Conservation (phyloP, 2,113 vertebrate genomes). For the Nothoprocta pentlandii region DNA sequence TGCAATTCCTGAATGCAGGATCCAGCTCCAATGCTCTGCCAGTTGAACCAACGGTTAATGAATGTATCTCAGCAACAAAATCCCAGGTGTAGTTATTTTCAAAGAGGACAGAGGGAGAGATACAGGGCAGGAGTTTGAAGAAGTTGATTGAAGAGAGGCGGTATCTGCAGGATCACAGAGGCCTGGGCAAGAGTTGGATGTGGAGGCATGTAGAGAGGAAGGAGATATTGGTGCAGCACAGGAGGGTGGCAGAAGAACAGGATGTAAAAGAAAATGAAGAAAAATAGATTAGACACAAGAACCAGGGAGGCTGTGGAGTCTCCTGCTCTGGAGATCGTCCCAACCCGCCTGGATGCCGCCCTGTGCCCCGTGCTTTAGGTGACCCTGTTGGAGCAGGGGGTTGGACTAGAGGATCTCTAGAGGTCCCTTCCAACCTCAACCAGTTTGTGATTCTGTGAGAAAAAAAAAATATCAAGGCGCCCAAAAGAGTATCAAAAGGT, state of each 20-base stretch:
- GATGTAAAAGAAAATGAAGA: background rate
- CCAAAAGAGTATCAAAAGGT: background rate
- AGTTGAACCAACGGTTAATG: background rate
- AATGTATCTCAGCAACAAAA: background rate
- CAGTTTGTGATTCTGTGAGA: no score
- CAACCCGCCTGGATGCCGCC: no score
- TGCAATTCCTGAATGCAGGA: background rate
- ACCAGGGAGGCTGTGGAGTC: no score
- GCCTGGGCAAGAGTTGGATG: background rate
- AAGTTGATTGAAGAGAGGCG: background rate
- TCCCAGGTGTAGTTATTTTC: background rate
- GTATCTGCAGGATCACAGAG: rapidly evolving
- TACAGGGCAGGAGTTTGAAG: background rate
- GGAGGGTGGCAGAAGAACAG: background rate
- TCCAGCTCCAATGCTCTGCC: background rate
- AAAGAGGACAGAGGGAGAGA: background rate
- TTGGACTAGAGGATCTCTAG: no score
- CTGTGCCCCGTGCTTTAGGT: no score
- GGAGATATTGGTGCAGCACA: background rate
- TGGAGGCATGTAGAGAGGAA: background rate
- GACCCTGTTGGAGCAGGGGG: no score
- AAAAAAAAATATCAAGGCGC: background rate
- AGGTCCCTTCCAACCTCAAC: no score
- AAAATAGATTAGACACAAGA: background rate
- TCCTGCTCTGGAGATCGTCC: no score